Percentiles rank a stretch among this genome's conserved stretches.
Evolutionary conservation across 2,888 invertebrate genomes (phyloP).

Genomic region (Aleiodes leptofemur): DNA sequence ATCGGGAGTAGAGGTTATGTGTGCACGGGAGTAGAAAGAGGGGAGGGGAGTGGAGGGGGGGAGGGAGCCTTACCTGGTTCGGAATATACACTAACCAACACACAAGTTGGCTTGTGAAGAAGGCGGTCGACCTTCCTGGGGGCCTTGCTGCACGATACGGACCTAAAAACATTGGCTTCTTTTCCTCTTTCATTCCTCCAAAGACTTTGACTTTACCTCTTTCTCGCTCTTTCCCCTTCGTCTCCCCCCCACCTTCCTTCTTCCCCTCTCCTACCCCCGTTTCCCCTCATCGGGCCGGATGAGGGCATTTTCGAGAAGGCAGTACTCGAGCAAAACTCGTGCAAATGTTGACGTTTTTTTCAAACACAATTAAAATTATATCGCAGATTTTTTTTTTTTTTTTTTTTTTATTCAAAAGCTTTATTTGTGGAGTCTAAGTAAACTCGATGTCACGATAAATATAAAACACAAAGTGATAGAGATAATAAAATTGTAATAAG

Average conservation of each 20-base stretch:
- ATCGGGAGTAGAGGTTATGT: neutral
- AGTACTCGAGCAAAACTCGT: neutral
- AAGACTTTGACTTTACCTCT: slow-evolving; percentile 49
- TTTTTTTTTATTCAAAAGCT: neutral
- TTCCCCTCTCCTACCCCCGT: slow-evolving; percentile 33
- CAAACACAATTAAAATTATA: neutral
- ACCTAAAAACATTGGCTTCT: slow-evolving; percentile 65
- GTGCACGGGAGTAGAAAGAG: slow-evolving; percentile 3
- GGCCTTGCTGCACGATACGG: slow-evolving; percentile 67
- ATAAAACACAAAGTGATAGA: neutral
- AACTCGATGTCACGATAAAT: neutral
- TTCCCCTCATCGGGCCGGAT: slow-evolving; percentile 15
- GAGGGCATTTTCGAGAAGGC: slow-evolving; percentile 22
- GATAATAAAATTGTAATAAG: neutral
- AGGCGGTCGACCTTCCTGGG: slow-evolving; percentile 69
- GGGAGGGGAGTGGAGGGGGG: too few relatives aligned
- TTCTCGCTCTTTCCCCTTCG: slow-evolving; percentile 16
- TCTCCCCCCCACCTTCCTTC: neutral
- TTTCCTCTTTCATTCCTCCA: slow-evolving; percentile 28
- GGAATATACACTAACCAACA: slow-evolving; percentile 48
- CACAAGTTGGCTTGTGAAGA: slow-evolving; percentile 44
- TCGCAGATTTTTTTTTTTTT: neutral
- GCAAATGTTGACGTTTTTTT: slow-evolving; percentile 4
- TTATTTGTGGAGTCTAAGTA: slow-evolving; percentile 5
- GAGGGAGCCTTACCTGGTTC: slow-evolving; percentile 52